Evolutionary conservation across 2,888 invertebrate species (phyloP), one percentile per base, ranked within the genome.

Genomic region (Athalia cordata): DNA sequence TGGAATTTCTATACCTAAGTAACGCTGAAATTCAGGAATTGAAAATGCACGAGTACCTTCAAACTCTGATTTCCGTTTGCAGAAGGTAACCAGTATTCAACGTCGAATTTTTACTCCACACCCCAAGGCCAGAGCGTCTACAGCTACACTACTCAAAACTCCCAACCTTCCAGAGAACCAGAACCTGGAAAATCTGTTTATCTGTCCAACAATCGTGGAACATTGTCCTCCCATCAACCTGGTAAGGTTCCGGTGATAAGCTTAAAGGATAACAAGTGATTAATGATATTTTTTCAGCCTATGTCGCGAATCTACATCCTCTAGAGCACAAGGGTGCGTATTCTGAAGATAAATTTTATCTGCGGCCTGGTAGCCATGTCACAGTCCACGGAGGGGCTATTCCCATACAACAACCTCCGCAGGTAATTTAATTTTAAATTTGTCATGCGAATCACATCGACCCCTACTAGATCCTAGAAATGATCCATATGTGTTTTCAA

Each of bases 371-470:
- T 79, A 91, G 91, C 78, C 93, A 93, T 81, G 92, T 93, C n/a
- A 90, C 91, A 0, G 91, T 93, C 70, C 93, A 93, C 83, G 91
- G 92, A 50, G 91, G 92, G 70, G 89, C 92, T 6, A 92, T 93
- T 81, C 92, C 93, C 0, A 91, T 93, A 79, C 93, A 91, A 83
- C 92, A 93, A 79, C 91, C 92, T 45, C 92, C 92, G 49, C 92
- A 92, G 85, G 91, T 91, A 85, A 80, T 57, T 77, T 45, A 57
- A 45, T 45, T 45, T 57, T 47, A 11, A n/a, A 49, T 66, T 64
- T 64, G 15, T 47, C 29, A 29, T 29, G 29, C 29, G 29, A 29
- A 29, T 2, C 0, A 29, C 29, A 29, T 29, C 29, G 0, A 29
- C 29, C 29, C 29, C 2, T 29, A 29, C 29, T 29, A 29, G 0